Conservation (phyloP, 2,797 vertebrate species). For the Iguana delicatissima region DNA sequence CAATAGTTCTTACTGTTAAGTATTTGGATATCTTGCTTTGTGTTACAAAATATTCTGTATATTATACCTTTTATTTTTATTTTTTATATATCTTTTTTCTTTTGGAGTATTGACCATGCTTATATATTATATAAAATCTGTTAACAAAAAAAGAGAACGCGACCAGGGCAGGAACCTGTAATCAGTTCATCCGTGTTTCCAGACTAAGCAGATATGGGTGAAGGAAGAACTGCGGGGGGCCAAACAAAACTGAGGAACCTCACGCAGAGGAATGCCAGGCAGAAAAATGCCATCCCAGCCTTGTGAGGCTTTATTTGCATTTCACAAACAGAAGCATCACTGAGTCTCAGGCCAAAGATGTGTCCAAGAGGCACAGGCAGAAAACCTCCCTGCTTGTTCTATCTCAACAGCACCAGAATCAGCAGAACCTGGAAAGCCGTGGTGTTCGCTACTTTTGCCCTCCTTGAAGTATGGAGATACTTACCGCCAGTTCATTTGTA, state of each 20-base stretch:
- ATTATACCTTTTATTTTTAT: no score
- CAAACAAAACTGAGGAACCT: not conserved
- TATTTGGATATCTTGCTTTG: no score
- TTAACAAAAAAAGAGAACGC: not conserved
- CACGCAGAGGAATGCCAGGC: not conserved
- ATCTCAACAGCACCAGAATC: not conserved
- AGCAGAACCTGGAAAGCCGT: not conserved
- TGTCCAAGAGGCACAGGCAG: not conserved
- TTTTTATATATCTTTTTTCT: no score
- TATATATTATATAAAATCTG: no score
- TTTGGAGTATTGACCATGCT: no score
- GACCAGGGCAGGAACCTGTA: not conserved
- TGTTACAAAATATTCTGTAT: no score
- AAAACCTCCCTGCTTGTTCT: not conserved
- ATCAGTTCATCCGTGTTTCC: not conserved
- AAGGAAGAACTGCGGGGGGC: not conserved
- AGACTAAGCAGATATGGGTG: not conserved
- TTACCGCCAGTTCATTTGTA: slow-evolving; percentile 91
- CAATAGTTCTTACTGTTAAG: no score
- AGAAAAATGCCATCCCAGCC: not conserved
- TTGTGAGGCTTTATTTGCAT: not conserved
- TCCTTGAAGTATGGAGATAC: slow-evolving; percentile 21
- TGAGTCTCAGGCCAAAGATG: not conserved
- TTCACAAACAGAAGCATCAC: not conserved
- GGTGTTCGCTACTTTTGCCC: not conserved